phyloP scores from a whole-genome alignment of 2,113 vertebrate genomes.

The Opisthocomus hoazin region DNA sequence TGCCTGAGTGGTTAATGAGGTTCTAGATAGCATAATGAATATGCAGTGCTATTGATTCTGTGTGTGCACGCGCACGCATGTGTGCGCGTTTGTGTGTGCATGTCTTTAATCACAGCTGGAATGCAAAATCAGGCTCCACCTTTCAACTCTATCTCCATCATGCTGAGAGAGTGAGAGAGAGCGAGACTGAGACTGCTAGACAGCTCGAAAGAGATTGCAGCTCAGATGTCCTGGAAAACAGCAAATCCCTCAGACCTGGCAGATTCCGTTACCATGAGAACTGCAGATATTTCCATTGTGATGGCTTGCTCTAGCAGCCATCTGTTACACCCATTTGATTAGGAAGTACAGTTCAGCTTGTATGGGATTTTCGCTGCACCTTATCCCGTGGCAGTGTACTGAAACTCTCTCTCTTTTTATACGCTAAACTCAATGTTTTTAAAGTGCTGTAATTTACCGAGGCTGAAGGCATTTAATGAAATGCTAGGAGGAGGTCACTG shows the following conservation, averaged over 20 bases:
- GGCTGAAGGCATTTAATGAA: slow-evolving; percentile 72
- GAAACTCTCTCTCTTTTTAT: slow-evolving; percentile 72
- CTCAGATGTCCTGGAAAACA: slow-evolving; percentile 88
- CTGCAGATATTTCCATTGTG: slow-evolving; percentile 90
- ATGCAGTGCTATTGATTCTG: slow-evolving; percentile 62
- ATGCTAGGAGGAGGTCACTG: slow-evolving; percentile 68
- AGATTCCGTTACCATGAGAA: slow-evolving; percentile 92
- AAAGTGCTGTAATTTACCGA: slow-evolving; percentile 74
- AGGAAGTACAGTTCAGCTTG: slow-evolving; percentile 84
- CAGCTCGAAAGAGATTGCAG: slow-evolving; percentile 84
- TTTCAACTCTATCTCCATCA: slow-evolving; percentile 83
- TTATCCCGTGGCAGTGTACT: slow-evolving; percentile 74
- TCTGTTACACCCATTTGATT: slow-evolving; percentile 97
- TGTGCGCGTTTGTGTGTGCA: background rate
- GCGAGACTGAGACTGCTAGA: slow-evolving; percentile 80
- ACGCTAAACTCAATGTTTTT: slow-evolving; percentile 77
- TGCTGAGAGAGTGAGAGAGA: slow-evolving; percentile 78
- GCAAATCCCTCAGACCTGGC: slow-evolving; percentile 88
- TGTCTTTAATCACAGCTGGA: slow-evolving; percentile 83
- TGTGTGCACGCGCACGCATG: accelerated
- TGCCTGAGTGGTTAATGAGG: slow-evolving; percentile 71
- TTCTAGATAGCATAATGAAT: slow-evolving; percentile 79
- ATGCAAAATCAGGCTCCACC: slow-evolving; percentile 80
- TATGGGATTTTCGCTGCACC: slow-evolving; percentile 80
- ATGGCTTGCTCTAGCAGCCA: slow-evolving; percentile 93